A percentile compares a stretch with the other conserved stretches of the same genome.
phyloP scores from a whole-genome alignment of 2,113 vertebrate genomes.

The Daboia siamensis region DNA sequence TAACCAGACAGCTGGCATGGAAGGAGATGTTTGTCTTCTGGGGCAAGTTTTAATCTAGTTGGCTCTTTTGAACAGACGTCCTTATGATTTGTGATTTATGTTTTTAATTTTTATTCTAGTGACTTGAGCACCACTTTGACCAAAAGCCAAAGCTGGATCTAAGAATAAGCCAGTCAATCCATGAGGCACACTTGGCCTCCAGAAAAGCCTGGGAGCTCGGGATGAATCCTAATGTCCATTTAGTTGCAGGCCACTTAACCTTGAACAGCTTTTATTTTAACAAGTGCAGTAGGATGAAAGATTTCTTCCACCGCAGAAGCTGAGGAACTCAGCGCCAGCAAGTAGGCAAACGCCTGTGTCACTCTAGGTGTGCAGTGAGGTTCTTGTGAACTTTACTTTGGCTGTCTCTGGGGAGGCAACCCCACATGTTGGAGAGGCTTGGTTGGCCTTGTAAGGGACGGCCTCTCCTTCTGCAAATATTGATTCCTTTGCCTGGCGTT shows the following conservation, averaged over 20 bases:
- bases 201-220: neutral
- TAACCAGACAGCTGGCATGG: neutral
- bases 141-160: neutral
- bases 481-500: neutral
- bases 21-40: neutral
- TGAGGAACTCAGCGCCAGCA: neutral
- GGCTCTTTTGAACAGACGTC: neutral
- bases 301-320: neutral
- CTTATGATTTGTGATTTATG: neutral
- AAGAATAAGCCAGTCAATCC: neutral
- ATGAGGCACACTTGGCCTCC: neutral
- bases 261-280: constrained; percentile 41
- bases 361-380: neutral
- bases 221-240: neutral
- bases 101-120: neutral
- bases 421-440: accelerated
- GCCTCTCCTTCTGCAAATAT: neutral
- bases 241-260: constrained; percentile 36
- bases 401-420: neutral
- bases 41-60: neutral
- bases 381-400: constrained; percentile 61
- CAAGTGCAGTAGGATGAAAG: neutral
- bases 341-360: constrained; percentile 26
- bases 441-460: neutral
- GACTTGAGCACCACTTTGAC: neutral